phyloP scores from a whole-genome alignment of 2,888 invertebrate genomes.

The Drosophila acutilabella region DNA sequence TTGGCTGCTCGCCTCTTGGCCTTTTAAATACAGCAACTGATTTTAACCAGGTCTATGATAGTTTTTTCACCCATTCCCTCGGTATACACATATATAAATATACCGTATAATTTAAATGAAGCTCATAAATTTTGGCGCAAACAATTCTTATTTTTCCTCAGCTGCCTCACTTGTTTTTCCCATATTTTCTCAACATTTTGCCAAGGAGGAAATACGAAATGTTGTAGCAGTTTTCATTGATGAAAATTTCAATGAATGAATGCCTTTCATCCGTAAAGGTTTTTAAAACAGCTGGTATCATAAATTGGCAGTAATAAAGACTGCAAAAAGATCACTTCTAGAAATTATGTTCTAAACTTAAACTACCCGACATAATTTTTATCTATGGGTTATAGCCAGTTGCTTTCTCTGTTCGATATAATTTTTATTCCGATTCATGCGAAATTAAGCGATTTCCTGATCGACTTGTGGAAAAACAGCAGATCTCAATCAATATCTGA shows the following conservation, averaged over 20 bases:
- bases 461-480: conserved; percentile 59
- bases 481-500: conserved; percentile 66
- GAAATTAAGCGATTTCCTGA: conserved; percentile 17
- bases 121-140: conserved; percentile 71
- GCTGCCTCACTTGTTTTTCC: conserved; percentile 17
- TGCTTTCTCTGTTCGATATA: background rate
- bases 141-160: conserved; percentile 42
- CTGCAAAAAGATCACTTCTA: background rate
- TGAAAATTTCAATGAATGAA: conserved; percentile 12
- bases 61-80: conserved; percentile 2
- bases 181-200: conserved; percentile 31
- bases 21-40: conserved; percentile 49
- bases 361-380: background rate
- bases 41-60: conserved; percentile 35
- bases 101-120: conserved; percentile 52
- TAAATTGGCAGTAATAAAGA: background rate
- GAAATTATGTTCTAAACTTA: background rate
- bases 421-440: background rate
- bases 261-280: background rate
- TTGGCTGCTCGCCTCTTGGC: conserved; percentile 26
- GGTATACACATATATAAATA: conserved; percentile 1
- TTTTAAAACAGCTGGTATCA: background rate
- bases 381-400: background rate
- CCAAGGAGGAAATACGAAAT: conserved; percentile 9
- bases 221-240: conserved; percentile 9